Evolutionary conservation across 2,113 vertebrate species (phyloP), one percentile per base, ranked within the genome.

Genomic region (Hucho hucho): DNA sequence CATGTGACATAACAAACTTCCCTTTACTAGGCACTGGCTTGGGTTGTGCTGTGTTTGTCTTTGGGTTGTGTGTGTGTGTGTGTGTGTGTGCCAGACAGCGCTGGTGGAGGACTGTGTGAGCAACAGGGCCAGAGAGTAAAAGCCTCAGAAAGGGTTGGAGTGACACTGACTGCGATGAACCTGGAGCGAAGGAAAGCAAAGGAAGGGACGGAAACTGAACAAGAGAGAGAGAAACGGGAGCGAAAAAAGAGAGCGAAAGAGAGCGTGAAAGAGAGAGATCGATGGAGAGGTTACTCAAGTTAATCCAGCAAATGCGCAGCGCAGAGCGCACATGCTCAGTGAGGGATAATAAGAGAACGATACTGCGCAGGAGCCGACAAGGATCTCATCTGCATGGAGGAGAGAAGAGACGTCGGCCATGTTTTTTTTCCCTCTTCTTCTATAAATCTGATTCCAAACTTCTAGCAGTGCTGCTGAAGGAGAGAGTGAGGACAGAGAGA

Each of bases 1-100:
- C 89, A 90, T 12, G 64, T 92, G 89, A 87, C 82, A 69, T 75
- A 81, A 84, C 85, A 84, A 79, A 89, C 88, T 81, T 79, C 74
- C 61, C 85, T 90, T 90, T 90, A 88, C 86, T 88, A 81, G 63
- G 76, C 89, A 88, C 70, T 74, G 79, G 86, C 87, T 87, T 81
- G 59, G 76, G 72, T 85, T 84, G 82, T 68, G 79, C 80, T 25
- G 79, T 78, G 69, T 87, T 92, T 65, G 81, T 80, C 80, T 79
- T 80, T 24, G 59, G 9, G 37, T 43, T 43, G 47, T 56, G 24
- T 69, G 49, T 32, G 29, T 32, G 29, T 28, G 26, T 28, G 3
- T 43, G 7, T 25, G 24, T 74, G 56, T 69, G 64, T 29, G 25
- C 64, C 78, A 79, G 72, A 65, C 77, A 72, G 16, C 32, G n/a